phyloP scores from a whole-genome alignment of 2,113 vertebrate genomes.

The Hippocampus barbouri region DNA sequence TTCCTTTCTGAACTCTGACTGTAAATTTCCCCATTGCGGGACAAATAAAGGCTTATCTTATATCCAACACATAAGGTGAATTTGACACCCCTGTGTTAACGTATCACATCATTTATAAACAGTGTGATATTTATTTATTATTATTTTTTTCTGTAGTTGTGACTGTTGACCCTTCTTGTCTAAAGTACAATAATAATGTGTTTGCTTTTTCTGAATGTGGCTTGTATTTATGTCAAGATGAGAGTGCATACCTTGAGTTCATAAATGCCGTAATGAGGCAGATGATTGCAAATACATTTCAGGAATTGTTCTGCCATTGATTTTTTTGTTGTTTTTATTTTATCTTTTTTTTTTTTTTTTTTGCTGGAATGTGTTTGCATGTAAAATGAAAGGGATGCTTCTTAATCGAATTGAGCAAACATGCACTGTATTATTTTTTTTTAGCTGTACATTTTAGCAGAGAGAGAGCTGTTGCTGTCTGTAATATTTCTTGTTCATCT shows the following conservation, averaged over 20 bases:
- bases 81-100: neutral
- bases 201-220: neutral
- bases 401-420: neutral
- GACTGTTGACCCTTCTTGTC: slow-evolving; percentile 6
- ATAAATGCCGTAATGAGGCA: neutral
- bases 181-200: slow-evolving; percentile 17
- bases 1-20: too few relatives aligned
- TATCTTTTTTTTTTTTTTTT: neutral
- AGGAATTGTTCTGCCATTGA: neutral
- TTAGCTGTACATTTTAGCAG: slow-evolving; percentile 7
- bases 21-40: too few relatives aligned
- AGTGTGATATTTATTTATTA: slow-evolving; percentile 31
- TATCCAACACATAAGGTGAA: too few relatives aligned
- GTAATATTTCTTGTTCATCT: slow-evolving; percentile 46
- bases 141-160: slow-evolving; percentile 13
- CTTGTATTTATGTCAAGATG: neutral
- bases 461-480: slow-evolving; percentile 20
- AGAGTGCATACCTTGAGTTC: neutral
- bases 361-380: neutral
- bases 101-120: neutral
- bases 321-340: too few relatives aligned
- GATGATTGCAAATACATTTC: neutral
- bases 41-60: too few relatives aligned
- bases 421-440: neutral
- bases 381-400: slow-evolving; percentile 6